A percentile compares a stretch with the other conserved stretches of the same genome.
Conservation (phyloP, 2,113 vertebrate genomes). For the Rhynchopsitta pachyrhyncha region DNA sequence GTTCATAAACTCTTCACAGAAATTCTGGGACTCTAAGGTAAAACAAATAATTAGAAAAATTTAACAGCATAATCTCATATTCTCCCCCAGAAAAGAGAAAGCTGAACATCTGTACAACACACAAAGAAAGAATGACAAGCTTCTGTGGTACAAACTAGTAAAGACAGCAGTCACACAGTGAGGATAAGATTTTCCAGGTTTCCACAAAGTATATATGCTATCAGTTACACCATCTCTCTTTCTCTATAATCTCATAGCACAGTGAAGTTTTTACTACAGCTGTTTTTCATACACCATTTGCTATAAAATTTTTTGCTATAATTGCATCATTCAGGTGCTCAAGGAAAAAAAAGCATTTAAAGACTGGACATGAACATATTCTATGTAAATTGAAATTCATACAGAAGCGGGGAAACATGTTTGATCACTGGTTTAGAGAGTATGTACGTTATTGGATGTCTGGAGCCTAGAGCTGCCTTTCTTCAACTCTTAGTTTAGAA, state of each 20-base stretch:
- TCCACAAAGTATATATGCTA: neutral
- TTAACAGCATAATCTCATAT: neutral
- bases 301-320: neutral
- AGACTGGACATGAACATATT: neutral
- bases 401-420: neutral
- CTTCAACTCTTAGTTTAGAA: neutral
- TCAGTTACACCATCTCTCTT: neutral
- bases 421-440: neutral
- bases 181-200: neutral
- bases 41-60: neutral
- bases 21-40: neutral
- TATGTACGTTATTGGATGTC: accelerated
- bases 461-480: neutral
- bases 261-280: neutral
- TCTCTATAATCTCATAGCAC: too few relatives aligned
- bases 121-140: neutral
- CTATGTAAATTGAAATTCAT: neutral
- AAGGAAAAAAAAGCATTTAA: neutral
- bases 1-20: neutral
- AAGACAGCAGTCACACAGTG: neutral
- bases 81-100: neutral
- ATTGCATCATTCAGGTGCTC: neutral
- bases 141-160: neutral
- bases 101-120: neutral
- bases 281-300: neutral